phyloP scores from a whole-genome alignment of 53 echinoderm and acorn worm species.

The Echinarachnius parma region DNA sequence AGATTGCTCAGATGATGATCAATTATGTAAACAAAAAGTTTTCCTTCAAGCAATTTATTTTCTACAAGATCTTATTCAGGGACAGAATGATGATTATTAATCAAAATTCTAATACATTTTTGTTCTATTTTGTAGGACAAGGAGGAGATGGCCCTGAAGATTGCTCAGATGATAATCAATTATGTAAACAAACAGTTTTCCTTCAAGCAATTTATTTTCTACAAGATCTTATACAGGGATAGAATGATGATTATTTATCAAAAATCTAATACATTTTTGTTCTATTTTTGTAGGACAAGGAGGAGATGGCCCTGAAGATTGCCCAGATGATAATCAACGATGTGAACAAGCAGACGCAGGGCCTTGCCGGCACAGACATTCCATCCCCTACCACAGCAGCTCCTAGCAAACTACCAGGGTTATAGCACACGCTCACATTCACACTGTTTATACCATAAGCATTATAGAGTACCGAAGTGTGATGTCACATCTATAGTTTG shows the following conservation, averaged over 20 bases:
- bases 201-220: no score
- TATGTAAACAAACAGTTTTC: constrained; percentile 85
- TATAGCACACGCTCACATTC: background rate
- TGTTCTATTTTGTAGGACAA: constrained; percentile 68
- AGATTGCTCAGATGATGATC: constrained; percentile 97
- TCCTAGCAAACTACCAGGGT: constrained; percentile 8
- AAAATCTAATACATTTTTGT: no score
- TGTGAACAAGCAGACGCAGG: constrained; percentile 86
- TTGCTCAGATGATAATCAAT: constrained; percentile 97
- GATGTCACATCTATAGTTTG: no score
- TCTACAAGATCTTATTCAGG: no score
- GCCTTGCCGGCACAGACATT: constrained; percentile 3
- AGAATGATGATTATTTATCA: no score
- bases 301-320: constrained; percentile 97
- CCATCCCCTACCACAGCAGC: constrained; percentile 19
- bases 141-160: constrained; percentile 89
- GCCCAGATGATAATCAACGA: constrained; percentile 99
- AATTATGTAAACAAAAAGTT: constrained; percentile 85
- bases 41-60: no score
- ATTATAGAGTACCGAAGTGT: no score
- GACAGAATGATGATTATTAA: no score
- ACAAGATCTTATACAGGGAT: no score
- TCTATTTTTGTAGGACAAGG: constrained; percentile 70
- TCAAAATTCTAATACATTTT: background rate
- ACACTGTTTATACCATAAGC: no score